Conservation (phyloP, 2,797 vertebrate genomes). For the Aerospiza tachiro region DNA sequence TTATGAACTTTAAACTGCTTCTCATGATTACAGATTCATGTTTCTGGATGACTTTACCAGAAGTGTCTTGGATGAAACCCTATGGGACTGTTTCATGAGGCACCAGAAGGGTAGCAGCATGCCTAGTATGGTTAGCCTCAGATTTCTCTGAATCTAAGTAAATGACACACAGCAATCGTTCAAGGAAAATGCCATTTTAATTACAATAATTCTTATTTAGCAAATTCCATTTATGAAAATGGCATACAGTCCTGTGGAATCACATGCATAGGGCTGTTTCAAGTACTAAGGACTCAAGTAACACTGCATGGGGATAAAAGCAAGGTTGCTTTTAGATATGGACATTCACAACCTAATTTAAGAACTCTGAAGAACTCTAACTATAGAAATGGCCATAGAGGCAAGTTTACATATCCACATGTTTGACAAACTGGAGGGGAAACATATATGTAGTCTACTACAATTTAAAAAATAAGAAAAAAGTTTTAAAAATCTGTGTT, state of each 20-base stretch:
- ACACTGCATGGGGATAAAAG: not conserved
- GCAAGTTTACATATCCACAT: not conserved
- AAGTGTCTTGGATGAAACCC: not conserved
- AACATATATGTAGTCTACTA: not conserved
- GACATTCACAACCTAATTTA: not conserved
- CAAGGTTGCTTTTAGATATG: not conserved
- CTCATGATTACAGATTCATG: not conserved
- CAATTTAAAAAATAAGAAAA: not conserved
- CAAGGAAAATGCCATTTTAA: not conserved
- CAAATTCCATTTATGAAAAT: not conserved
- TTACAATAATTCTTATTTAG: not conserved
- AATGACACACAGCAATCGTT: not conserved
- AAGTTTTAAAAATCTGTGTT: not conserved
- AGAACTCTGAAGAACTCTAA: not conserved
- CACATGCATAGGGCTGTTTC: not conserved
- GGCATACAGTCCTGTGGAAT: not conserved
- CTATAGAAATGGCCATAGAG: not conserved
- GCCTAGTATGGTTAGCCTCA: not conserved
- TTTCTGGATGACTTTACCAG: not conserved
- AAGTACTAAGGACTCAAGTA: not conserved
- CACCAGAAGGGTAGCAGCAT: not conserved
- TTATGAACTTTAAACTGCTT: not conserved
- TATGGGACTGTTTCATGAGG: not conserved
- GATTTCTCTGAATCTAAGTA: not conserved
- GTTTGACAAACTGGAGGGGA: not conserved